phyloP scores from a whole-genome alignment of 2,888 invertebrate species.

The Arctia plantaginis region DNA sequence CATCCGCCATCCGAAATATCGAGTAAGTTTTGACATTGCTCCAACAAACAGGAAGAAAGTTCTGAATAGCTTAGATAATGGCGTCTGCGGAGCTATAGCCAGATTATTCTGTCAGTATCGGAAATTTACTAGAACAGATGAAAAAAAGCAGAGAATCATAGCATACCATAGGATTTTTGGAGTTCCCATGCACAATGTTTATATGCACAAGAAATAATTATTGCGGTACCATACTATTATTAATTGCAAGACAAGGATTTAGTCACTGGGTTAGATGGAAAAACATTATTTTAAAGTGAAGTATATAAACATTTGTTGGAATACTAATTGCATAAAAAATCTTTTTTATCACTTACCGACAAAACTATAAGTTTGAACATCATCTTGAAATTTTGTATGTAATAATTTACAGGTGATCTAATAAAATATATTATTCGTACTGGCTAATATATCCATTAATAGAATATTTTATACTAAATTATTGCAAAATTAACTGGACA shows the following conservation, averaged over 20 bases:
- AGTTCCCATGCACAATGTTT: not conserved
- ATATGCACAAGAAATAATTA: not conserved
- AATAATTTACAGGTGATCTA: not conserved
- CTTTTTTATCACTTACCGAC: not conserved
- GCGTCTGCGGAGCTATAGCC: too few relatives aligned
- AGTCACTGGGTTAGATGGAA: too few relatives aligned
- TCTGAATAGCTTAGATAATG: too few relatives aligned
- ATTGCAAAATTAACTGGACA: not conserved
- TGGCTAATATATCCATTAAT: not conserved
- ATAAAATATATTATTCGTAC: not conserved
- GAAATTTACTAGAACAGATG: not conserved
- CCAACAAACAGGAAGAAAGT: too few relatives aligned
- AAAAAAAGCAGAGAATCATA: not conserved
- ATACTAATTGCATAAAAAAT: too few relatives aligned
- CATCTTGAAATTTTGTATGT: not conserved
- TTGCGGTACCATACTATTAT: not conserved
- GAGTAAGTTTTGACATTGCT: too few relatives aligned
- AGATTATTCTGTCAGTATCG: not conserved
- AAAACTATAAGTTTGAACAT: not conserved
- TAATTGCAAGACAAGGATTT: not conserved
- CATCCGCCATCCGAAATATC: too few relatives aligned
- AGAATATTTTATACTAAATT: conserved; percentile 1
- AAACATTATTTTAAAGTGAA: too few relatives aligned
- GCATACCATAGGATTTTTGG: not conserved
- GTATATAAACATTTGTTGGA: too few relatives aligned